Evolutionary conservation across 37 sponge, comb jelly and placozoan genomes (phyloP).

Genomic region (Eunapius fragilis): DNA sequence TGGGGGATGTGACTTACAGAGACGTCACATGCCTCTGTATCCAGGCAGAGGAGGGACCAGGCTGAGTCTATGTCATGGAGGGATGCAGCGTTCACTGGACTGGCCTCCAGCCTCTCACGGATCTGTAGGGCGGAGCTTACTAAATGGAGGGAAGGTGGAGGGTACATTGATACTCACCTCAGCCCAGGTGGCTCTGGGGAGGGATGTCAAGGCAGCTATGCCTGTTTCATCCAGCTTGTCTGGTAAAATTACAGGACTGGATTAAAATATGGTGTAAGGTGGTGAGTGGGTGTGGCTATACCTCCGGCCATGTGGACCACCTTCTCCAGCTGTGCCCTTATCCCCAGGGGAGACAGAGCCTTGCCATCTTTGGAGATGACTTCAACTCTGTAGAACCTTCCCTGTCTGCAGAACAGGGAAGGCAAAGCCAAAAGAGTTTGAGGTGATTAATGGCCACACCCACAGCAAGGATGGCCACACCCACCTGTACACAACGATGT

Average conservation of each 20-base stretch:
- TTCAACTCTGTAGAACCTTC: constrained; percentile 60
- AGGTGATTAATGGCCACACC: too few relatives aligned
- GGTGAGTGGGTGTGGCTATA: constrained; percentile 12
- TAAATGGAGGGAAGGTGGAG: not conserved
- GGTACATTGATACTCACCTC: constrained; percentile 51
- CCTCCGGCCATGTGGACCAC: constrained; percentile 75
- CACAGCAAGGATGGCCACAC: too few relatives aligned
- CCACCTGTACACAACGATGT: constrained; percentile 45
- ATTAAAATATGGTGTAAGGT: not conserved
- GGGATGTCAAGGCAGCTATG: constrained; percentile 60
- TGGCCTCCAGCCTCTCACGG: constrained; percentile 18
- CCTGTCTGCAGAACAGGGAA: constrained; percentile 29
- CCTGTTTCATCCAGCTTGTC: constrained; percentile 62
- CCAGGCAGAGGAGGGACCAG: not conserved
- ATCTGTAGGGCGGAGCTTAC: not conserved
- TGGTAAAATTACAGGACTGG: not conserved
- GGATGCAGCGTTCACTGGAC: constrained; percentile 17
- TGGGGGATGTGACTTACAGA: not conserved
- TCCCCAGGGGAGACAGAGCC: constrained; percentile 14
- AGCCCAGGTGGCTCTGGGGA: constrained; percentile 63
- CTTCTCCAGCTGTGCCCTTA: constrained; percentile 62
- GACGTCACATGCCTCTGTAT: not conserved
- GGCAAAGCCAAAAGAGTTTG: too few relatives aligned
- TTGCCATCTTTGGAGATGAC: constrained; percentile 36
- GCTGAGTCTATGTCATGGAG: constrained; percentile 33